Base-by-base conservation (phyloP, 2,113 vertebrate species). In the Neogobius melanostomus region DNA sequence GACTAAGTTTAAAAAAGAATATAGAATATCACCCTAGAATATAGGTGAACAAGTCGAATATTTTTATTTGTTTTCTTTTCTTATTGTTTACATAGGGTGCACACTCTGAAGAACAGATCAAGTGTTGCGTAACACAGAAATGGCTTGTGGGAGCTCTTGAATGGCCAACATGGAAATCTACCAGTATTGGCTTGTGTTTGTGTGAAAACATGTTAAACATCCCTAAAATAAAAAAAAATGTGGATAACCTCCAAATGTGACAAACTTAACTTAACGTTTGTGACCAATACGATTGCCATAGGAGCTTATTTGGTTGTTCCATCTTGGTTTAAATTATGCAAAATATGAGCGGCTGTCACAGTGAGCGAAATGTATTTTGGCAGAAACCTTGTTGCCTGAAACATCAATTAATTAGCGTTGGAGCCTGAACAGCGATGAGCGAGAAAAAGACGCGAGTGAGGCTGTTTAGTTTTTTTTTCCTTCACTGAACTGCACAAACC, bases 331-430 rank as follows among this genome's bases (percentile, higher is more conserved):
- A 73, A 74, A 21, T 56, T 60, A 64, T 62, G 36, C 54, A 59
- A 7, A 71, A 69, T 64, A 57, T 76, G 82, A 84, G 80, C 79
- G 53, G 45, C 75, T 45, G 48, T 68, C 61, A 36, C 14, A 50
- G 6, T 60, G 68, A 71, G 62, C 62, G 50, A 69, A 80, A 87
- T 71, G 66, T 52, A 82, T 36, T 75, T 86, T 79, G 84, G 17
- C 84, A 78, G 82, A 73, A 76, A 83, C 53, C 42, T 68, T 72
- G 73, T 53, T 72, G 64, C 57, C 67, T 59, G 71, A 74, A 75
- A 64, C 49, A 77, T 73, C 51, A 42, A 45, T 75, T 81, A 72
- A 81, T 88, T 74, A 76, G 64, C 10, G 60, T 60, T 0, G 62
- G 48, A 86, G 57, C 68, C 61, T 74, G 59, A 42, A 28, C 48